These are phyloP conservation scores for Carpatolechia fugitivella DNA, from an alignment of 2,888 invertebrate genomes.

Conservation along the genomic window DNA sequence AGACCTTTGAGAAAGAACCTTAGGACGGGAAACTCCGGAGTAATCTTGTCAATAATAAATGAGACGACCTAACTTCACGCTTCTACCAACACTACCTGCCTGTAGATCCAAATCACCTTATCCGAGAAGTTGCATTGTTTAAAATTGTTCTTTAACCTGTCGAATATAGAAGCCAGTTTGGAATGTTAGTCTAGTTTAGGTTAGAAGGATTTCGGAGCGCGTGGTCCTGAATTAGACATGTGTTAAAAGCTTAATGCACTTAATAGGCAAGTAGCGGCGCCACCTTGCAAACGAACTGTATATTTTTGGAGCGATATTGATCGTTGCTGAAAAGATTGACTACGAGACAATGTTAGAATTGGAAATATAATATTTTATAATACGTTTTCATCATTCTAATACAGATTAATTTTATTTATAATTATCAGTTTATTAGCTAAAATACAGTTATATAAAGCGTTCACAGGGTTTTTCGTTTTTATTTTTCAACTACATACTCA, in stretches of 20 bases:
- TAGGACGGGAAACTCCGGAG: slow-evolving; percentile 41
- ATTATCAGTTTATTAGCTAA: too few species aligned
- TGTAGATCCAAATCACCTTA: slow-evolving; percentile 49
- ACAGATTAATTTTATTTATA: too few species aligned
- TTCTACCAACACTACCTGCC: slow-evolving; percentile 60
- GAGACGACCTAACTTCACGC: slow-evolving; percentile 72
- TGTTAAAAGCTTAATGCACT: slow-evolving; percentile 74
- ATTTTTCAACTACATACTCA: too few species aligned
- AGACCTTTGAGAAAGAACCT: slow-evolving; percentile 24
- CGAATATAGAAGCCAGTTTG: not conserved
- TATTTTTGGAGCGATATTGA: not conserved
- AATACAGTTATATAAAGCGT: too few species aligned
- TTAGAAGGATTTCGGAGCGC: slow-evolving; percentile 25
- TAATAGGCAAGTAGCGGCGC: slow-evolving; percentile 55
- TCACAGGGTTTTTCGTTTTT: too few species aligned
- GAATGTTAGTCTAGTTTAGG: not conserved
- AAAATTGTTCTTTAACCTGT: not conserved
- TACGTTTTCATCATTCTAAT: too few species aligned
- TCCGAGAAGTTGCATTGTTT: slow-evolving; percentile 24
- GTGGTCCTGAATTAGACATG: slow-evolving; percentile 68
- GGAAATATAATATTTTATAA: too few species aligned
- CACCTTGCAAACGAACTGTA: slow-evolving; percentile 31
- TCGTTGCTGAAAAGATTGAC: not conserved
- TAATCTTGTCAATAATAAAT: slow-evolving; percentile 75
- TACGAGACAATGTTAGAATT: not conserved